Evolutionary conservation across 1,140 invertebrate genomes (phyloP).

Genomic region (Dufourea novaeangliae): DNA sequence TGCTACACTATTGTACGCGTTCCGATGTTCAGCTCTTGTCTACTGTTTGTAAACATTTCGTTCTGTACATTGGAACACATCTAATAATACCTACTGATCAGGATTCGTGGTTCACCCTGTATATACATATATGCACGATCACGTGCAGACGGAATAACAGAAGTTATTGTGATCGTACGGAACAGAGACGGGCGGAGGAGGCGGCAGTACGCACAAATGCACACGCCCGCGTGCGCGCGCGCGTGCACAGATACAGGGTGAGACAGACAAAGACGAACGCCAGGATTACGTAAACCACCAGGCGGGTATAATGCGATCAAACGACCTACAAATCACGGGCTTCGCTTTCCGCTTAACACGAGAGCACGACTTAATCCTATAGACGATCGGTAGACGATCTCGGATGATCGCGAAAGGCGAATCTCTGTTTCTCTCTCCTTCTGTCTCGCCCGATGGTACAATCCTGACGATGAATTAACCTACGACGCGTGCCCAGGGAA

Average conservation of each 20-base stretch:
- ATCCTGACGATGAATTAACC: slow-evolving; percentile 4
- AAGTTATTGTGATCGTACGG: not conserved
- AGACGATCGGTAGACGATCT: slow-evolving; percentile 49
- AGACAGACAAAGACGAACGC: slow-evolving; percentile 33
- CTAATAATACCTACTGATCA: too few relatives aligned
- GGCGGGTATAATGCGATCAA: slow-evolving; percentile 68
- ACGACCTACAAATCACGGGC: slow-evolving; percentile 76
- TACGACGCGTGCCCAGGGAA: not conserved
- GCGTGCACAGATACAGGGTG: too few relatives aligned
- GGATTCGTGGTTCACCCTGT: too few relatives aligned
- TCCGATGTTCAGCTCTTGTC: too few relatives aligned
- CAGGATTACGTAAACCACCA: slow-evolving; percentile 68
- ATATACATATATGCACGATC: too few relatives aligned
- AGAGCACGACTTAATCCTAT: slow-evolving; percentile 53
- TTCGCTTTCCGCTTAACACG: slow-evolving; percentile 66
- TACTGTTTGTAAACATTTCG: too few relatives aligned
- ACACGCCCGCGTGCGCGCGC: too few relatives aligned
- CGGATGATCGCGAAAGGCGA: slow-evolving; percentile 38
- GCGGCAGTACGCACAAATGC: slow-evolving; percentile 15
- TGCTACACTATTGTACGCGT: too few relatives aligned
- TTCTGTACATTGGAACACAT: too few relatives aligned
- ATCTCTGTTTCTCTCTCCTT: too few relatives aligned
- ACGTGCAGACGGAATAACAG: not conserved
- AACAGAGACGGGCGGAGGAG: slow-evolving; percentile 7
- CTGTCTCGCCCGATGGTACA: not conserved